Evolutionary conservation across 1,140 invertebrate genomes (phyloP), one percentile per base, ranked within the genome.

Genomic region (Drosophila sp.): DNA sequence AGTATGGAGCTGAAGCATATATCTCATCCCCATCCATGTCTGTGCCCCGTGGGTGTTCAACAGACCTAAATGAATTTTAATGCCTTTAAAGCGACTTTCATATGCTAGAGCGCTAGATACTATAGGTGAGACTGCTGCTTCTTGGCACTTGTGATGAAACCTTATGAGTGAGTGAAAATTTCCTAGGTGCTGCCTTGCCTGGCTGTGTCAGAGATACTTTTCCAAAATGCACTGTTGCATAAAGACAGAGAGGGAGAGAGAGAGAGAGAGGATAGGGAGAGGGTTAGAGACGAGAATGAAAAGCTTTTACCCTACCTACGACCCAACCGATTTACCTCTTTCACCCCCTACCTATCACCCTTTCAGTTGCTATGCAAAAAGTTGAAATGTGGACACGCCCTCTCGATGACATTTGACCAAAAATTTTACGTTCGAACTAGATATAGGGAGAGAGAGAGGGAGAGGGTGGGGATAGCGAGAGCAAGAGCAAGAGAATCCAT

Each of bases 61-160:
- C 76, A 83, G 10, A 77, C 83, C 72, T 89, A 87, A 87, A 87
- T 87, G 84, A 87, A 87, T 86, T 87, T 86, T 86, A 87, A 87
- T 86, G 83, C 83, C 69, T 47, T 85, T 79, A 76, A 82, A 82
- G 71, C 70, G 79, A 76, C 67, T 86, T 86, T 81, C 82, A 86
- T 79, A 79, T 86, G 78, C 62, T 80, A 63, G 40, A 63, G 76
- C 50, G 78, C 56, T 77, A 60, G 56, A 35, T 60, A 47, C 35
- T 40, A 40, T 33, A 44, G 62, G 40, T n/a, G 17, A 17, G 17
- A 17, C 17, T 17, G 17, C 44, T 64, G 40, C 17, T 67, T 65
- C 50, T 40, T 84, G 40, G 44, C 41, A 62, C 33, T 64, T 33
- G 58, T 60, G 64, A 69, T 56, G 82, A 86, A 86, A 69, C 82